Conservation (phyloP, 2,113 vertebrate species). For the Polyodon spathula region DNA sequence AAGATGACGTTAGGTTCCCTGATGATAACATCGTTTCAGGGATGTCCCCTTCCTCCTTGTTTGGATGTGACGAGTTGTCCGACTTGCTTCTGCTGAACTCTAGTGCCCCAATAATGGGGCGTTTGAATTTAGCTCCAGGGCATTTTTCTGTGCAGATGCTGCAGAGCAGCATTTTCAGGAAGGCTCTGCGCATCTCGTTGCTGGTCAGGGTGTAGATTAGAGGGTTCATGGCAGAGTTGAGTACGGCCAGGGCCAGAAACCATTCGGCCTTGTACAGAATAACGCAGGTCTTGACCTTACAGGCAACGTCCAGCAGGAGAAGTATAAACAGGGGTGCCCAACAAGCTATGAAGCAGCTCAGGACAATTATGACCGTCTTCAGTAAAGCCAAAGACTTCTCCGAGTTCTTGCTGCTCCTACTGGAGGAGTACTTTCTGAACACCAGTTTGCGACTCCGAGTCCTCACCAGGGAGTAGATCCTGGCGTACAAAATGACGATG, state of each 20-base stretch:
- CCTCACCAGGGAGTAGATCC: constrained; percentile 87
- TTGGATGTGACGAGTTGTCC: constrained; percentile 89
- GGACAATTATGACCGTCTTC: constrained; percentile 92
- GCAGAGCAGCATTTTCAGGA: constrained; percentile 79
- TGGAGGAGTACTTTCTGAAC: constrained; percentile 78
- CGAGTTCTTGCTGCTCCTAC: constrained; percentile 70
- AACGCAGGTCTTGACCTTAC: constrained; percentile 66
- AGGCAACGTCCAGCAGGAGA: constrained; percentile 88
- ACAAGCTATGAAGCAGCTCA: constrained; percentile 92
- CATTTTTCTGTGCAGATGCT: constrained; percentile 54
- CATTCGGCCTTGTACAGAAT: constrained; percentile 88
- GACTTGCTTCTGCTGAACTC: constrained; percentile 94
- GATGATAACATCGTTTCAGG: constrained; percentile 80
- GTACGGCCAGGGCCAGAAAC: constrained; percentile 87
- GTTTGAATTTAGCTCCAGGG: constrained; percentile 60
- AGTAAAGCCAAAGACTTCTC: constrained; percentile 91
- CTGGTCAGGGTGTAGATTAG: constrained; percentile 95
- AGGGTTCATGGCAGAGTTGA: constrained; percentile 96
- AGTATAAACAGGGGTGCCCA: constrained; percentile 95
- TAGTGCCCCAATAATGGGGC: constrained; percentile 73
- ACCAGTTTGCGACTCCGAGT: constrained; percentile 83
- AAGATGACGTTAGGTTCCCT: constrained; percentile 78
- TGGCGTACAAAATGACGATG: constrained; percentile 87
- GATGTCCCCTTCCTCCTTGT: constrained; percentile 79
- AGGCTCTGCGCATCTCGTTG: constrained; percentile 93